Percentiles rank a stretch among this genome's conserved stretches.
Evolutionary conservation across 2,113 vertebrate genomes (phyloP).

Genomic region (Mastomys coucha): DNA sequence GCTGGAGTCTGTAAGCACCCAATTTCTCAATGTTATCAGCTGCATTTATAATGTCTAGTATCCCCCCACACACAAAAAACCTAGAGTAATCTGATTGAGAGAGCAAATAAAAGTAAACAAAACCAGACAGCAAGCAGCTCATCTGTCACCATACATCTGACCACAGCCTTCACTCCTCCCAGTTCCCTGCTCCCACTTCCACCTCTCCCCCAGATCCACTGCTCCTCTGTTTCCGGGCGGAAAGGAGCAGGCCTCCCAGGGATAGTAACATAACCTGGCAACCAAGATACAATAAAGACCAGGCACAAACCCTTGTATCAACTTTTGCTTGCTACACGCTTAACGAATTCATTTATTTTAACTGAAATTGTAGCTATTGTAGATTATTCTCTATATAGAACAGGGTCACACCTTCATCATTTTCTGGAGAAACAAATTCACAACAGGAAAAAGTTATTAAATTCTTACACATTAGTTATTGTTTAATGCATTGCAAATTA

Average conservation of each 20-base stretch:
- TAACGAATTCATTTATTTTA: background rate
- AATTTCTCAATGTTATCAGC: background rate
- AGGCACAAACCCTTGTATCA: background rate
- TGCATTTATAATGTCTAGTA: background rate
- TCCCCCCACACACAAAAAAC: background rate
- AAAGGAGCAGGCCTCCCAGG: background rate
- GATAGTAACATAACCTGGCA: background rate
- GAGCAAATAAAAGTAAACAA: background rate
- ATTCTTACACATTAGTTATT: conserved; percentile 21
- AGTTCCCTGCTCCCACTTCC: background rate
- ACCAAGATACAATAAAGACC: background rate
- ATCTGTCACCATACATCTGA: background rate
- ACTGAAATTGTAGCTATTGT: background rate
- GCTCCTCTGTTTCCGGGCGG: background rate
- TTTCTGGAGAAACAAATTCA: conserved; percentile 35
- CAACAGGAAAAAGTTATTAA: conserved; percentile 32
- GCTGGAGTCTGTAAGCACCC: background rate
- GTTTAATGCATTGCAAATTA: conserved; percentile 27
- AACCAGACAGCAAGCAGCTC: background rate
- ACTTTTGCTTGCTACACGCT: background rate
- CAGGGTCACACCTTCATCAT: background rate
- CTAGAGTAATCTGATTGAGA: background rate
- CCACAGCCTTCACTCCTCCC: background rate
- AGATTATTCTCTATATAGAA: background rate
- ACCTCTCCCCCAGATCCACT: background rate